A percentile compares a stretch with the other conserved stretches of the same genome.
Conservation (phyloP, 2,888 invertebrate species). For the Unio delphinus region DNA sequence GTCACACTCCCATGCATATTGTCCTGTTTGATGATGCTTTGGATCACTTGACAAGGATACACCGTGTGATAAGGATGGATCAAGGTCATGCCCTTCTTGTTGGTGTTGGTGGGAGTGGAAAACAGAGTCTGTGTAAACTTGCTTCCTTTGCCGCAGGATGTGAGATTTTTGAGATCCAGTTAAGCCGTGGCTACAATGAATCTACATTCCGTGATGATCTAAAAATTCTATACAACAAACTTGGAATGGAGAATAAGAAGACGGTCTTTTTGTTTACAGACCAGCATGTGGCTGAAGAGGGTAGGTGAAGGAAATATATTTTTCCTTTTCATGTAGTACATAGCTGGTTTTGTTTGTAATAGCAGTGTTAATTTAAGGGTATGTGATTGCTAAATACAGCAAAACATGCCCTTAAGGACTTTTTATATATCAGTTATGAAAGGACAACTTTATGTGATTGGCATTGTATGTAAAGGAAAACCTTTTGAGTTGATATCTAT, state of each 20-base stretch:
- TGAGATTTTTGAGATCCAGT: slow-evolving; percentile 83
- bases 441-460: no score
- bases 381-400: no score
- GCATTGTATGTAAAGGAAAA: no score
- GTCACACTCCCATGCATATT: slow-evolving; percentile 80
- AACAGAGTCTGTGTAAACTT: slow-evolving; percentile 84
- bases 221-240: slow-evolving; percentile 82
- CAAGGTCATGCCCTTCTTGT: slow-evolving; percentile 88
- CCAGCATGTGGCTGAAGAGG: slow-evolving; percentile 79
- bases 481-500: no score
- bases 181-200: slow-evolving; percentile 90
- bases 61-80: slow-evolving; percentile 87
- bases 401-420: no score
- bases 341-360: not conserved
- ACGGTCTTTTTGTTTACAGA: slow-evolving; percentile 88
- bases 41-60: slow-evolving; percentile 90
- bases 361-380: no score
- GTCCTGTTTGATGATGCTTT: slow-evolving; percentile 93
- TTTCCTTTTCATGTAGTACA: not conserved
- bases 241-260: slow-evolving; percentile 85
- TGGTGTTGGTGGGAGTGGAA: slow-evolving; percentile 92
- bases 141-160: slow-evolving; percentile 89
- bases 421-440: no score
- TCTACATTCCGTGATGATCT: slow-evolving; percentile 88
- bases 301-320: slow-evolving; percentile 38